A percentile compares a stretch with the other conserved stretches of the same genome.
Conservation (phyloP, 2,888 invertebrate species). For the Lutraria lutraria region DNA sequence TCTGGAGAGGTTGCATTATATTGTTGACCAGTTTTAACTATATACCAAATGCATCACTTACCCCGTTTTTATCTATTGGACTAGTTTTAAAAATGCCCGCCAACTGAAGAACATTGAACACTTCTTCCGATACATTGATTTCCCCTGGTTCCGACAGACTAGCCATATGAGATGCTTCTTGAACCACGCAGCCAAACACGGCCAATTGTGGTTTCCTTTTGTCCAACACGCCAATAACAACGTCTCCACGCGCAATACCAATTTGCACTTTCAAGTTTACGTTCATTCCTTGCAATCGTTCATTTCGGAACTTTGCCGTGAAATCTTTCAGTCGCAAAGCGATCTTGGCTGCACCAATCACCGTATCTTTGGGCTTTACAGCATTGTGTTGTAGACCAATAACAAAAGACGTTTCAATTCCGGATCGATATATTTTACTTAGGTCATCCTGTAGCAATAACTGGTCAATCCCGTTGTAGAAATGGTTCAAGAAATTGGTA, state of each 20-base stretch:
- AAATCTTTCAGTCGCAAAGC: conserved; percentile 29
- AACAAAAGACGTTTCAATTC: background rate
- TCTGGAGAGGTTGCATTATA: no score
- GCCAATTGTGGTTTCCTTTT: conserved; percentile 69
- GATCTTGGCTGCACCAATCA: background rate
- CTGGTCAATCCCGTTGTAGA: conserved; percentile 37
- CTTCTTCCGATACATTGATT: conserved; percentile 64
- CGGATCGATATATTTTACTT: conserved; percentile 27
- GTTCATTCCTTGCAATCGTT: conserved; percentile 48
- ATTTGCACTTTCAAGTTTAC: conserved; percentile 38
- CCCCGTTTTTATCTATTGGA: background rate
- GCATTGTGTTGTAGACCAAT: conserved; percentile 28
- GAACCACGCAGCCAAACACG: conserved; percentile 71
- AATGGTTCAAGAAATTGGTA: conserved; percentile 31
- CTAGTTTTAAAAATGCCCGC: background rate
- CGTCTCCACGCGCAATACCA: conserved; percentile 67
- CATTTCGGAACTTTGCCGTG: conserved; percentile 25
- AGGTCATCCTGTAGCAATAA: conserved; percentile 25
- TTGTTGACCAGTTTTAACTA: no score
- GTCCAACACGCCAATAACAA: conserved; percentile 74
- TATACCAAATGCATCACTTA: background rate
- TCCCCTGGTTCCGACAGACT: conserved; percentile 53
- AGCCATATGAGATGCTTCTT: conserved; percentile 68
- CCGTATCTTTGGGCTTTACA: background rate
- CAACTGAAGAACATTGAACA: background rate